Evolutionary conservation across 2,113 vertebrate species (phyloP).

Genomic region (Zosterops lateralis): DNA sequence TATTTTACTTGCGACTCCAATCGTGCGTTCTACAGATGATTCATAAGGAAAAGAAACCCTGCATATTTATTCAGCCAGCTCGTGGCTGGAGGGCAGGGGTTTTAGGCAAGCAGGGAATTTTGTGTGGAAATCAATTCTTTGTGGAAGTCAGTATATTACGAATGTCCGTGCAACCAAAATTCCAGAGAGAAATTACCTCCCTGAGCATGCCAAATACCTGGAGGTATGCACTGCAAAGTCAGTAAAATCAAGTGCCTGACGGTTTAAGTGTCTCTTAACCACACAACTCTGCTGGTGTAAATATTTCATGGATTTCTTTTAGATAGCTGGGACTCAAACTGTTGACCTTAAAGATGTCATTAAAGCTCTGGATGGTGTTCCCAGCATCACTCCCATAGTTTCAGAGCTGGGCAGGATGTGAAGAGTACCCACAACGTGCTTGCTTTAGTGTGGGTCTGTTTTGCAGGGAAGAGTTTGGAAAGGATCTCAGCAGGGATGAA

Average conservation of each 20-base stretch:
- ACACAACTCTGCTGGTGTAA: constrained; percentile 16
- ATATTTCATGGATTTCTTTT: constrained; percentile 11
- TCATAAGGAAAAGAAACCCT: constrained; percentile 29
- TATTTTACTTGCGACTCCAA: constrained; percentile 52
- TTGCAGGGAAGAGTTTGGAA: neutral
- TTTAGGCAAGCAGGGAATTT: constrained; percentile 80
- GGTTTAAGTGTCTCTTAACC: constrained; percentile 69
- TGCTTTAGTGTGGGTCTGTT: rapidly evolving
- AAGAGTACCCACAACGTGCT: rapidly evolving
- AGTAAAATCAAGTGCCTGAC: constrained; percentile 58
- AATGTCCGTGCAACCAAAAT: constrained; percentile 74
- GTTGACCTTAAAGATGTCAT: neutral
- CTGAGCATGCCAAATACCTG: constrained; percentile 62
- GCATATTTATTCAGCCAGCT: constrained; percentile 70
- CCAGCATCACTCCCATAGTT: neutral
- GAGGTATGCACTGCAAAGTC: constrained; percentile 54
- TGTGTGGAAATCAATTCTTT: constrained; percentile 82
- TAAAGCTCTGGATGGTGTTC: neutral
- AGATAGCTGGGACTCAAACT: neutral
- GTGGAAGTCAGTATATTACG: constrained; percentile 74
- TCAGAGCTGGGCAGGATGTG: neutral
- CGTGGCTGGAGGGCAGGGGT: constrained; percentile 60
- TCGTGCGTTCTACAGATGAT: constrained; percentile 50
- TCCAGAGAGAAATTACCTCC: constrained; percentile 77
- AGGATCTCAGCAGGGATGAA: neutral